A percentile compares a stretch with the other conserved stretches of the same genome.
Conservation (phyloP, 2,888 invertebrate genomes). For the Hemaris fuciformis region DNA sequence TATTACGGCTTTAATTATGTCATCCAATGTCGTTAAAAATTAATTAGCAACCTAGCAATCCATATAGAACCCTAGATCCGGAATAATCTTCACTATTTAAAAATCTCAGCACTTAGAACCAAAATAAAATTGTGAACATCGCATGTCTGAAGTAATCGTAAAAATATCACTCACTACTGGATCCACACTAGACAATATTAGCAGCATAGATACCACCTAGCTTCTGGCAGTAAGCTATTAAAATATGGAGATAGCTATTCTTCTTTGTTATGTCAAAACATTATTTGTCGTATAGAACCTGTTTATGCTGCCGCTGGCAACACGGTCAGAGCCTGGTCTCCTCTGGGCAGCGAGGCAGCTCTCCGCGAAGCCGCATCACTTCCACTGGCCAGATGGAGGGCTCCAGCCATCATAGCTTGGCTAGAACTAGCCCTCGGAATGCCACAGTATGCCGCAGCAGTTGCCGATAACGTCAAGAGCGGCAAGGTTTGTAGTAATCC, state of each 20-base stretch:
- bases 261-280: background rate
- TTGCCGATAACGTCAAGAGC: constrained; percentile 96
- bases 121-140: too few species aligned
- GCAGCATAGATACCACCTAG: too few species aligned
- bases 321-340: constrained; percentile 84
- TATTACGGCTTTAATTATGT: too few species aligned
- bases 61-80: too few species aligned
- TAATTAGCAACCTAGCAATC: too few species aligned
- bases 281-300: constrained; percentile 56
- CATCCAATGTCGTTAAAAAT: too few species aligned
- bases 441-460: constrained; percentile 95
- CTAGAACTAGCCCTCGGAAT: constrained; percentile 95
- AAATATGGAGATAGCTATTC: background rate
- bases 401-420: constrained; percentile 96
- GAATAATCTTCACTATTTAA: too few species aligned
- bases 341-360: constrained; percentile 89
- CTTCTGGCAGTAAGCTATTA: too few species aligned
- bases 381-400: constrained; percentile 95
- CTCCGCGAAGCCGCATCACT: constrained; percentile 91
- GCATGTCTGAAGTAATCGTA: too few species aligned
- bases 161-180: too few species aligned
- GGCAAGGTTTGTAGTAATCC: constrained; percentile 86
- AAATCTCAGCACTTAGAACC: too few species aligned
- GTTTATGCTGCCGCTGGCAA: constrained; percentile 72
- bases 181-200: background rate